Evolutionary conservation across 2,113 vertebrate genomes (phyloP), one percentile per base, ranked within the genome.

Genomic region (Dromas ardeola): DNA sequence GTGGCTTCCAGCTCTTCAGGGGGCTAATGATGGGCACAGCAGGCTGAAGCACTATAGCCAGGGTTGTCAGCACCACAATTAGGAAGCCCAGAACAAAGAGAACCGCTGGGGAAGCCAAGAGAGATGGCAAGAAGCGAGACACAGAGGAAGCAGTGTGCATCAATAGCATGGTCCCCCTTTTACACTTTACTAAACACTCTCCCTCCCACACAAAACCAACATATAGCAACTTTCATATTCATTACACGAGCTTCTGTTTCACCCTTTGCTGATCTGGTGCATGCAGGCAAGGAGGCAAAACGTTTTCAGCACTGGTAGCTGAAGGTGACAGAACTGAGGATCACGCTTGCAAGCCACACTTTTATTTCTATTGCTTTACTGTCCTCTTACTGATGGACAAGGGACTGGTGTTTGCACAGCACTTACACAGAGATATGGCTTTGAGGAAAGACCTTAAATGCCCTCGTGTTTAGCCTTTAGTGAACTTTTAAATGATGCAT

Each of bases 31-130:
- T 88, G 27, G 98, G 93, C 27, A 93, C 96, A 40, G 97, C 86
- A 26, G 98, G 98, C 66, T 96, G 98, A n/a, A 99, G 88, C 63
- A 98, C 89, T 8, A 99, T 66, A 61, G 98, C 98, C 34, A 99
- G 98, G 49, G 96, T 97, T 20, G 97, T 98, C 93, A 99, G 90
- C 86, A 99, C 42, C 32, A 97, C 40, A 6, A 98, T 98, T 3
- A 98, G 86, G 89, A 99, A 96, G 81, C 97, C 97, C 85, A 99
- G 93, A 82, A 98, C 62, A 66, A 98, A 97, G 53, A 99, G 97
- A 40, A 98, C 85, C 0, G 80, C 98, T 99, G 88, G 30, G 82
- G 82, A 78, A 81, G 11, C 16, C 84, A 34, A 27, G 22, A 30
- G 22, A 30, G 21, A n/a, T 8, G 17, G 34, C 6, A 8, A 61